phyloP scores from a whole-genome alignment of 2,113 vertebrate species.

The Oreocharis arfaki region DNA sequence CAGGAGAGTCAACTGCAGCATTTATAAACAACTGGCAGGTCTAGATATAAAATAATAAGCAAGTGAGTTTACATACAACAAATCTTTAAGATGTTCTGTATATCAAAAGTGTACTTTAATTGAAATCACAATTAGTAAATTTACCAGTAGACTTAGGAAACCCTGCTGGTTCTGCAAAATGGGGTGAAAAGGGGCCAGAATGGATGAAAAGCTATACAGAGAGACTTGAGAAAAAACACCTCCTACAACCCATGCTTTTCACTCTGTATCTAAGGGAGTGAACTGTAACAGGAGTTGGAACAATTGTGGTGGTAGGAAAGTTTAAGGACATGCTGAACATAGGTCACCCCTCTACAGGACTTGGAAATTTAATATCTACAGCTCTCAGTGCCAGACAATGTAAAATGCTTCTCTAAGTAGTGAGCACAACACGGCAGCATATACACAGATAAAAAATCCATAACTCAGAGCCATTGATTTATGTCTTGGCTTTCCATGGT shows the following conservation, averaged over 20 bases:
- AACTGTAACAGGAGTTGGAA: background rate
- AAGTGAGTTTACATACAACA: background rate
- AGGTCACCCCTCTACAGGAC: background rate
- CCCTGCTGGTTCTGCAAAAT: background rate
- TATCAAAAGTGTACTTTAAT: background rate
- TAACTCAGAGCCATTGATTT: background rate
- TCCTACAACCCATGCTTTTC: background rate
- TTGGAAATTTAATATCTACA: background rate
- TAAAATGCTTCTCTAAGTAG: background rate
- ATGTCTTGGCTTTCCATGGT: background rate
- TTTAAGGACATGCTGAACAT: background rate
- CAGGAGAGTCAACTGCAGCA: conserved; percentile 91
- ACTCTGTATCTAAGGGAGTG: background rate
- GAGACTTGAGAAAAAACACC: background rate
- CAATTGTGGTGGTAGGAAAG: background rate
- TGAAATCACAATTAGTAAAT: background rate
- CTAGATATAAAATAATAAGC: conserved; percentile 70
- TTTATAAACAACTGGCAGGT: conserved; percentile 98
- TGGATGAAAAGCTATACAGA: background rate
- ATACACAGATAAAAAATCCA: background rate
- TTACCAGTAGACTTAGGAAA: background rate
- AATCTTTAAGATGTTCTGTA: background rate
- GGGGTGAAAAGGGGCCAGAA: background rate
- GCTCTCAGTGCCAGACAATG: background rate
- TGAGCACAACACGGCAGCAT: background rate